These are phyloP conservation scores for Aplocera efformata DNA, from an alignment of 2,888 invertebrate species.

Conservation along the genomic window DNA sequence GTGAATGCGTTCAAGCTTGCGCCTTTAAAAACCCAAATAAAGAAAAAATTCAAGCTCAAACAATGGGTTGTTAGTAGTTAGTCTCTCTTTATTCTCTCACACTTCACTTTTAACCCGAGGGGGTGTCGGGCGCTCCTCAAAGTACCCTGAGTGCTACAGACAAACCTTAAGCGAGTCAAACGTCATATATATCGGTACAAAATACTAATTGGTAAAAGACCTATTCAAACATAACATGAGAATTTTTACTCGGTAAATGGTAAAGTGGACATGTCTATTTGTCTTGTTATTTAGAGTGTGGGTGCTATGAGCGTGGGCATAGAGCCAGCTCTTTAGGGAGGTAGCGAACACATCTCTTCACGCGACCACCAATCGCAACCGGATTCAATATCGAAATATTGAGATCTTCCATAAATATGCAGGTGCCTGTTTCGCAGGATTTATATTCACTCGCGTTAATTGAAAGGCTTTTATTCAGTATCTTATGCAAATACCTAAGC, in stretches of 20 bases:
- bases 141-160: constrained; percentile 54
- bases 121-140: constrained; percentile 53
- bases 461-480: too few relatives aligned
- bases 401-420: constrained; percentile 1
- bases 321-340: constrained; percentile 52
- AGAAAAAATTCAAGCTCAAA: constrained; percentile 49
- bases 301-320: constrained; percentile 68
- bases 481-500: not conserved
- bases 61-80: constrained; percentile 53
- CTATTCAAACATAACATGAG: constrained; percentile 76
- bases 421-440: too few relatives aligned
- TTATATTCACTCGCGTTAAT: too few relatives aligned
- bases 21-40: constrained; percentile 39
- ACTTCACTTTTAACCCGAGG: constrained; percentile 43
- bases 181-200: constrained; percentile 70
- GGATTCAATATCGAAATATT: constrained; percentile 16
- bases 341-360: constrained; percentile 44
- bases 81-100: constrained; percentile 54
- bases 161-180: constrained; percentile 53
- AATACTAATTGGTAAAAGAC: constrained; percentile 78
- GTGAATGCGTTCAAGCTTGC: constrained; percentile 30
- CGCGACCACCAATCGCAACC: constrained; percentile 23
- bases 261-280: constrained; percentile 77
- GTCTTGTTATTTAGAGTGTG: constrained; percentile 76
- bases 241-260: constrained; percentile 78